phyloP scores from a whole-genome alignment of 2,888 invertebrate genomes.

The Teinopalpus imperialis region DNA sequence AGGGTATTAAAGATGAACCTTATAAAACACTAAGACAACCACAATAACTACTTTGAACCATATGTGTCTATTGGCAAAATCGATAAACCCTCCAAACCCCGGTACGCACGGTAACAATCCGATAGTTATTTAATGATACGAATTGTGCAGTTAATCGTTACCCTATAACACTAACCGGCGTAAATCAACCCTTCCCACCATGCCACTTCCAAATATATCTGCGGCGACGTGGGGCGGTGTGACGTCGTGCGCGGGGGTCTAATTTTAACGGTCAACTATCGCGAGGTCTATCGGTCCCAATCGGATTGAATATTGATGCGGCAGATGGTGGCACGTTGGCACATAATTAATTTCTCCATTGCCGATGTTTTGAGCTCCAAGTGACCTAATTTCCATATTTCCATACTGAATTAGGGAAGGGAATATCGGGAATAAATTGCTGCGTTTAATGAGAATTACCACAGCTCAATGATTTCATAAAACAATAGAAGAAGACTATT shows the following conservation, averaged over 20 bases:
- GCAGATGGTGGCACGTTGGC: constrained; percentile 71
- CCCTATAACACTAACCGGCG: constrained; percentile 35
- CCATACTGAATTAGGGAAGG: constrained; percentile 3
- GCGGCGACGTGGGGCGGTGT: constrained; percentile 5
- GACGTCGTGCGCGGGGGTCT: constrained; percentile 8
- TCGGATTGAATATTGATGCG: constrained; percentile 76
- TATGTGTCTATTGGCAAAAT: constrained; percentile 13
- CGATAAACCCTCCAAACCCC: constrained; percentile 14
- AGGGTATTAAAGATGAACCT: no score
- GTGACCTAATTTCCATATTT: constrained; percentile 56
- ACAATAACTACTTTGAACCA: neutral
- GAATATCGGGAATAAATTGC: no score
- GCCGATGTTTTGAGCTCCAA: constrained; percentile 43
- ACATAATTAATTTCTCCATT: constrained; percentile 74
- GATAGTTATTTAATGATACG: constrained; percentile 43
- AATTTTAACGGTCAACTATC: constrained; percentile 11
- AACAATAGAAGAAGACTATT: no score
- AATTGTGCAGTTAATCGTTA: constrained; percentile 42
- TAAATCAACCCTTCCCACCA: constrained; percentile 32
- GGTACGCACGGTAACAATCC: constrained; percentile 37
- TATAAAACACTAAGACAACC: neutral
- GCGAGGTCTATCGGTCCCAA: constrained; percentile 50
- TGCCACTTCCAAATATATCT: constrained; percentile 28
- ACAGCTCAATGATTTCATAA: no score
- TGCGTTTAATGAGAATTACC: no score